Evolutionary conservation across 2,888 invertebrate species (phyloP).

Genomic region (Apoda limacodes): DNA sequence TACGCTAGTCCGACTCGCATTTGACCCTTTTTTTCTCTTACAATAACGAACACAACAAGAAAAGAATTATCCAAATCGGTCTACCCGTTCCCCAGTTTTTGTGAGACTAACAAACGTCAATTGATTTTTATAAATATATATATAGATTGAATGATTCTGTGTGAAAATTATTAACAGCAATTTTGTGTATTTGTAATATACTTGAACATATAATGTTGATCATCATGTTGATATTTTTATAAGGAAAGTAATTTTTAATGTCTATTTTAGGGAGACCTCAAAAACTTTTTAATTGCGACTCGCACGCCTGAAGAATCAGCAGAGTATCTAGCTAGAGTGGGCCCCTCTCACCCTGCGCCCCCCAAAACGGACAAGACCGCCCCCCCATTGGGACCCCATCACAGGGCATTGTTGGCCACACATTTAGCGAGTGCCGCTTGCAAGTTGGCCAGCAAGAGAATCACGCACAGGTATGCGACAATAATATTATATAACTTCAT

Average conservation of each 20-base stretch:
- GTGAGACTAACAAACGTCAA: no score
- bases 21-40: no score
- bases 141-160: no score
- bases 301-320: slow-evolving; percentile 46
- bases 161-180: no score
- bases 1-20: no score
- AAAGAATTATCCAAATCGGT: no score
- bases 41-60: no score
- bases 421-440: slow-evolving; percentile 82
- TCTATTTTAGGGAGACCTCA: slow-evolving; percentile 87
- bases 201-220: background rate
- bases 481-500: background rate
- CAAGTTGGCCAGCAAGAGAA: slow-evolving; percentile 51
- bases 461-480: slow-evolving; percentile 78
- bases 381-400: slow-evolving; percentile 74
- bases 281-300: slow-evolving; percentile 85
- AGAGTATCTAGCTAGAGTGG: slow-evolving; percentile 34
- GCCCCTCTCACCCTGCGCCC: slow-evolving; percentile 20
- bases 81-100: no score
- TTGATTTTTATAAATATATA: no score
- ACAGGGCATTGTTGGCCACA: slow-evolving; percentile 75
- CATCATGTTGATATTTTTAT: background rate
- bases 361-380: slow-evolving; percentile 13
- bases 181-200: no score
- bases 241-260: background rate